Conservation (phyloP, 64 coral and sea anemone genomes). For the Montipora sp. region DNA sequence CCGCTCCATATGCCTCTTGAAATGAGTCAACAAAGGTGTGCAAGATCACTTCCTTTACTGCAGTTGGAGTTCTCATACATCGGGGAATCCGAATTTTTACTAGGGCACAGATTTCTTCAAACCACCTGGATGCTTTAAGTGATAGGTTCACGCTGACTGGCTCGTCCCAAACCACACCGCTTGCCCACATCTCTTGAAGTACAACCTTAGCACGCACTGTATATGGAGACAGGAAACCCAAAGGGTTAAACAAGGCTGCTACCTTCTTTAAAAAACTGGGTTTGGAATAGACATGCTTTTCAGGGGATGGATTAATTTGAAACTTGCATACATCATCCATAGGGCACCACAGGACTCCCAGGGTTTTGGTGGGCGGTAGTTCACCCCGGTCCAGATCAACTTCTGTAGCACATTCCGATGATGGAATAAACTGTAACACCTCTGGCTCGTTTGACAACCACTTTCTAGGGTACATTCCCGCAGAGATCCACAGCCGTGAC, state of each 20-base stretch:
- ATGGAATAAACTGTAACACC: neutral
- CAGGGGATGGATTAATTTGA: neutral
- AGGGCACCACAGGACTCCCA: neutral
- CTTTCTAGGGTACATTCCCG: conserved; percentile 12
- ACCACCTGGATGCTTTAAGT: neutral
- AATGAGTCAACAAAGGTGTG: conserved; percentile 53
- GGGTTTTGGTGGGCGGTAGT: neutral
- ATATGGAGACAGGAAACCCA: conserved; percentile 66
- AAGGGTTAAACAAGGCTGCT: conserved; percentile 66
- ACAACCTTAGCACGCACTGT: conserved; percentile 38
- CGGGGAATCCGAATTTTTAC: neutral
- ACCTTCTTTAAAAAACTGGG: conserved; percentile 56
- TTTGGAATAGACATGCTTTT: neutral
- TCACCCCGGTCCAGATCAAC: neutral
- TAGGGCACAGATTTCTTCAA: neutral
- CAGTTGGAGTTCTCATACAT: neutral
- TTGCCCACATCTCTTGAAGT: conserved; percentile 50
- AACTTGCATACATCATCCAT: neutral
- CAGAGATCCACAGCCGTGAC: neutral
- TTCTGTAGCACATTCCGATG: neutral
- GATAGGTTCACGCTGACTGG: too few species aligned
- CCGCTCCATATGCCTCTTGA: conserved; percentile 37
- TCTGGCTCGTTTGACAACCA: conserved; percentile 22
- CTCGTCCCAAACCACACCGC: conserved; percentile 40
- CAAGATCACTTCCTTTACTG: neutral